These are phyloP conservation scores for Platysternon megacephalum DNA, from an alignment of 2,113 vertebrate genomes.

Conservation along the genomic window DNA sequence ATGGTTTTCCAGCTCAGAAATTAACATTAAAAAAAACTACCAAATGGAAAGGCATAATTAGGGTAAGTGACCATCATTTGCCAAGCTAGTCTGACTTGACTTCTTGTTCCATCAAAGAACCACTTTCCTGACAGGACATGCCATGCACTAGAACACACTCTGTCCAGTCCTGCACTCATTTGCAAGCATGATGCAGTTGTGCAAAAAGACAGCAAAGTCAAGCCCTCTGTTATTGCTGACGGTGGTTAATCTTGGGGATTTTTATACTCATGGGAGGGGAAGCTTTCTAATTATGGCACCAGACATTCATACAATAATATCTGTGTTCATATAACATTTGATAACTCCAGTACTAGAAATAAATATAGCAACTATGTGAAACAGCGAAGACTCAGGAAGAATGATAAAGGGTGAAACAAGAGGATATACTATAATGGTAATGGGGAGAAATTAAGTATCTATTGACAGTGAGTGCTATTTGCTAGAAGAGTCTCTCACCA, in stretches of 20 bases:
- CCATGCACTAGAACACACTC: not conserved
- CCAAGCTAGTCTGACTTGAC: not conserved
- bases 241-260: not conserved
- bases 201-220: not conserved
- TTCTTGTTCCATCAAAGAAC: not conserved
- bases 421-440: not conserved
- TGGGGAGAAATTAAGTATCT: not conserved
- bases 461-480: not conserved
- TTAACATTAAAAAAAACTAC: not conserved
- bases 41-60: not conserved
- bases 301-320: not conserved
- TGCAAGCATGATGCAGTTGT: not conserved
- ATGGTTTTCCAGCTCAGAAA: not conserved
- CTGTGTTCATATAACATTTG: not conserved
- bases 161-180: not conserved
- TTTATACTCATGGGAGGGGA: not conserved
- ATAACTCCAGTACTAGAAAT: not conserved
- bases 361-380: not conserved
- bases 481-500: not conserved
- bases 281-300: not conserved
- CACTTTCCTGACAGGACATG: not conserved
- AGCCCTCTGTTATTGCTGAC: not conserved
- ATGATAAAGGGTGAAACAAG: not conserved
- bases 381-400: not conserved
- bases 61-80: not conserved